These are phyloP conservation scores for Microhierax caerulescens DNA, from an alignment of 2,797 vertebrate species.

Conservation along the genomic window DNA sequence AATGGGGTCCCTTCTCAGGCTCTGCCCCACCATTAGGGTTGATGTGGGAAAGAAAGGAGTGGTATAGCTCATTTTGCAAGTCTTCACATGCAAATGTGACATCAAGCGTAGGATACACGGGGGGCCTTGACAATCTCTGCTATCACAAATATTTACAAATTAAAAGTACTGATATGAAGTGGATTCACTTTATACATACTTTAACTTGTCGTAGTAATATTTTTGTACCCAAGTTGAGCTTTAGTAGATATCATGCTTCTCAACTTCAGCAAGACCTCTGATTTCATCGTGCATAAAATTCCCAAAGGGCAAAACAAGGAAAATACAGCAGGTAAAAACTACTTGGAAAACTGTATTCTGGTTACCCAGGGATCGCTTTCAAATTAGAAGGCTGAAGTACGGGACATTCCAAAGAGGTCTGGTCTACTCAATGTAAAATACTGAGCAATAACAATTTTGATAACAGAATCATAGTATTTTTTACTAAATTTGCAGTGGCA, in stretches of 20 bases:
- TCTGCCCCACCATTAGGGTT: neutral
- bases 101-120: rapidly evolving
- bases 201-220: neutral
- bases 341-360: neutral
- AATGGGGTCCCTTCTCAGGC: neutral
- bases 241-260: rapidly evolving
- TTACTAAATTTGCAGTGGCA: neutral
- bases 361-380: neutral
- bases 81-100: neutral
- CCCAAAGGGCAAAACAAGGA: neutral
- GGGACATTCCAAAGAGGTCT: neutral
- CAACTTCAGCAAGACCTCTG: neutral
- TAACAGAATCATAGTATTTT: neutral
- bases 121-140: neutral
- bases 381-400: neutral
- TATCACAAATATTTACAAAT: neutral
- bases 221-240: neutral
- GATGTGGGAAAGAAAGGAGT: neutral
- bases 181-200: neutral
- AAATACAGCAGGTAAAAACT: neutral
- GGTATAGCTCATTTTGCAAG: neutral
- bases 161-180: neutral
- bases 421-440: neutral
- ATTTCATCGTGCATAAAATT: neutral
- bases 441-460: neutral